These are phyloP conservation scores for Lepidostoma basale DNA, from an alignment of 1,140 invertebrate genomes.

Conservation along the genomic window DNA sequence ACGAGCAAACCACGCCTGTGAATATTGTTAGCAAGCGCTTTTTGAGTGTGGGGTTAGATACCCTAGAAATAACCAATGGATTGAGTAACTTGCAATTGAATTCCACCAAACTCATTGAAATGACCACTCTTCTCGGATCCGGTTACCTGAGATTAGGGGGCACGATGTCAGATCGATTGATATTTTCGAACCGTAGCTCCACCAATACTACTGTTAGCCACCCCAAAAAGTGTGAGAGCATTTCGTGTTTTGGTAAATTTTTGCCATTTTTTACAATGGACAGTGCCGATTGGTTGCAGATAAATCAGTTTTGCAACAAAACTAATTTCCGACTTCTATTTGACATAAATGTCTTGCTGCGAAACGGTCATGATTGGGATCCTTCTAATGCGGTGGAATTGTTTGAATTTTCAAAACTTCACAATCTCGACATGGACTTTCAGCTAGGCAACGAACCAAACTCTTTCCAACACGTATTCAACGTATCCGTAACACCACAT, in stretches of 20 bases:
- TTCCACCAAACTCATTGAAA: conserved; percentile 56
- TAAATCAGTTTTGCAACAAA: conserved; percentile 67
- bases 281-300: conserved; percentile 60
- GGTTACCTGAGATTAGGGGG: conserved; percentile 70
- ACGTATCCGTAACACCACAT: conserved; percentile 60
- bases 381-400: conserved; percentile 67
- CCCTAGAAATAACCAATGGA: conserved; percentile 52
- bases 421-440: conserved; percentile 66
- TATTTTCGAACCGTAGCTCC: conserved; percentile 58
- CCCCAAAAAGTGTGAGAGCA: conserved; percentile 48
- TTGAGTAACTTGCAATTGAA: conserved; percentile 53
- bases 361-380: conserved; percentile 69
- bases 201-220: conserved; percentile 31
- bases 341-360: conserved; percentile 70
- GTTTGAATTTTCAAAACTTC: conserved; percentile 63
- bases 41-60: conserved; percentile 57
- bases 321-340: conserved; percentile 67
- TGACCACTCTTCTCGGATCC: conserved; percentile 64
- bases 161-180: conserved; percentile 69
- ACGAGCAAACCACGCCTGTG: conserved; percentile 18
- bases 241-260: conserved; percentile 52
- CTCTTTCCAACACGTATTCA: conserved; percentile 68
- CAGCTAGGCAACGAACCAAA: conserved; percentile 81
- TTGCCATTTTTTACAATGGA: conserved; percentile 59
- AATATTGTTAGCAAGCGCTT: conserved; percentile 51